Base-by-base conservation (phyloP, 2,113 vertebrate genomes). In the Leptobrachium leishanense region DNA sequence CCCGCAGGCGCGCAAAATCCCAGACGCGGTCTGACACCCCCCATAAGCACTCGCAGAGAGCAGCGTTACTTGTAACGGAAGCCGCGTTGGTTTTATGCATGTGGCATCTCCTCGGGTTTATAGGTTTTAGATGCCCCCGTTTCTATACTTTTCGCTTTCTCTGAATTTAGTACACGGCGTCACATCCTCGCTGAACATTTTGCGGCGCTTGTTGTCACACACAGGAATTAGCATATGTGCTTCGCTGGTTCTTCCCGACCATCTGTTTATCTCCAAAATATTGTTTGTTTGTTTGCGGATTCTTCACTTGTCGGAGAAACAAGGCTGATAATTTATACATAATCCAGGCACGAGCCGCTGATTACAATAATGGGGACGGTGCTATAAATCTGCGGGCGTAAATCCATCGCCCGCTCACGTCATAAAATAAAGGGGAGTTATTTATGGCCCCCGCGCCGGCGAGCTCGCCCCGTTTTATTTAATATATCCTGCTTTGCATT, bases 221-320 rank as follows among this genome's bases (percentile, higher is more conserved):
- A 74, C 31, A 40, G 78, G 41, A 68, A 81, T 81, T 81, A 81
- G 71, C 78, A 81, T 81, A 81, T 74, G 78, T 74, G 67, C 57
- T 20, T 63, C 68, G 71, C 72, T 68, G 73, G 59, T 57, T 68
- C 78, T 81, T 55, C 53, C 53, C 74, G 74, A 81, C 78, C 78
- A 81, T 81, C 78, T 81, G 78, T 68, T 81, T 81, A 81, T 81
- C 72, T 74, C 53, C 6, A n/a, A 31, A 20, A 66, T 74, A 81
- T 81, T 81, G 78, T 81, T 81, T 74, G 72, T 81, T 74, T 81
- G 78, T 74, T 81, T 80, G 74, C 62, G 13, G 54, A 74, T 81
- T 74, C 78, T 81, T 81, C 64, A 74, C 64, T 74, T 81, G 78
- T 74, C 72, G 68, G 41, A n/a, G 72, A 81, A 81, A 74, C 78